Conservation (phyloP, 2,888 invertebrate genomes). For the Elmis aenea region DNA sequence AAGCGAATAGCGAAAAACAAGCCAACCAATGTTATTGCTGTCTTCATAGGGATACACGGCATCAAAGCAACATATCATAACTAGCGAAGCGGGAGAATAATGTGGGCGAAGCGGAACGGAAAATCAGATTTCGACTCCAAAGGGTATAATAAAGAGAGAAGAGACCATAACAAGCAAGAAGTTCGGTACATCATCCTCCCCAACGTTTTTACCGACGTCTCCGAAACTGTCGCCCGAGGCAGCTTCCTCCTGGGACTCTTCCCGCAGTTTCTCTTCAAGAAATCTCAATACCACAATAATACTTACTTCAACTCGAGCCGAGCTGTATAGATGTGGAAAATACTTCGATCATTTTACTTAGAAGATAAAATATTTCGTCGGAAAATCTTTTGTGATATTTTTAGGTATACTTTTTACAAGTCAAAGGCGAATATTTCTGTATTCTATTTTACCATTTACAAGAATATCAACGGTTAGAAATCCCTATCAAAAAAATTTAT, state of each 20-base stretch:
- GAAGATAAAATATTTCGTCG: too few relatives aligned
- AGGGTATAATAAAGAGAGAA: constrained; percentile 35
- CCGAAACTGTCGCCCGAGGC: constrained; percentile 26
- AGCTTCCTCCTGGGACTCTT: constrained; percentile 16
- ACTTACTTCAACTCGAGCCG: too few relatives aligned
- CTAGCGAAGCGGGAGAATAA: constrained; percentile 27
- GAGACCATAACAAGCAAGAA: constrained; percentile 32
- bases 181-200: constrained; percentile 28
- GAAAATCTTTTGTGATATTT: too few relatives aligned
- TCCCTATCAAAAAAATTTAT: too few relatives aligned
- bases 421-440: too few relatives aligned
- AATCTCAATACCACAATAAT: constrained; percentile 5
- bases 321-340: too few relatives aligned
- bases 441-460: too few relatives aligned
- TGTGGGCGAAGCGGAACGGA: constrained; percentile 31
- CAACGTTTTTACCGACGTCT: constrained; percentile 25
- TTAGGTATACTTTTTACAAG: too few relatives aligned
- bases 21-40: constrained; percentile 8
- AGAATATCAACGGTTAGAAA: too few relatives aligned
- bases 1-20: too few relatives aligned
- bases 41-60: constrained; percentile 10
- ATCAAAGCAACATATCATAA: constrained; percentile 28
- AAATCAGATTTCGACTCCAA: constrained; percentile 36
- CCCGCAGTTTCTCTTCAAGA: constrained; percentile 8
- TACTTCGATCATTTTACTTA: too few relatives aligned